These are phyloP conservation scores for Morpho helenor DNA, from an alignment of 2,888 invertebrate species.

Conservation along the genomic window DNA sequence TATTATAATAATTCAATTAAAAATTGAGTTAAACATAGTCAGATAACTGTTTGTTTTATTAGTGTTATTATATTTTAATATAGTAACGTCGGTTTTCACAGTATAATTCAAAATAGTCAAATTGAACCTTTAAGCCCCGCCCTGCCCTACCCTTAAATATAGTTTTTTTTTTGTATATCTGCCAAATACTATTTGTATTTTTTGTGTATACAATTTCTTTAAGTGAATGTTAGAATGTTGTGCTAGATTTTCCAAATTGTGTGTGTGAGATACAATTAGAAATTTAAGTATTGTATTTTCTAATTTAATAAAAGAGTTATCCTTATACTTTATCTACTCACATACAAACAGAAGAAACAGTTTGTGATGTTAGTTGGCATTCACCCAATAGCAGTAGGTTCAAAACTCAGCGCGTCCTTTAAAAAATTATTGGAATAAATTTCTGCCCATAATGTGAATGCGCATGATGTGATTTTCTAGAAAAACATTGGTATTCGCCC, in stretches of 20 bases:
- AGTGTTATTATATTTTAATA: neutral
- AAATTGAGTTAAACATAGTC: slow-evolving; percentile 9
- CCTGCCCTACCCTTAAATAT: neutral
- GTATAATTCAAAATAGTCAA: slow-evolving; percentile 1
- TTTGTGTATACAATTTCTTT: too few relatives aligned
- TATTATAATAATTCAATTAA: slow-evolving; percentile 8
- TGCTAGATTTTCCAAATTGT: neutral
- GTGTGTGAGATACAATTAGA: slow-evolving; percentile 6
- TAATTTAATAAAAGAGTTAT: slow-evolving; percentile 14
- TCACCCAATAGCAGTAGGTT: too few relatives aligned
- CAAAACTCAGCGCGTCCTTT: too few relatives aligned
- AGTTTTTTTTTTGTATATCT: neutral
- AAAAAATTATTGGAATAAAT: too few relatives aligned
- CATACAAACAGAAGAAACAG: too few relatives aligned
- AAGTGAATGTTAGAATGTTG: too few relatives aligned
- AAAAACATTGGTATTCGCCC: too few relatives aligned
- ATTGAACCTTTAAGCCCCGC: slow-evolving; percentile 1
- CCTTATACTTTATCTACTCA: slow-evolving; percentile 1
- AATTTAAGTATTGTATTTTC: slow-evolving; percentile 16
- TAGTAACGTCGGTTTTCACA: neutral
- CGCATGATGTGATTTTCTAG: too few relatives aligned
- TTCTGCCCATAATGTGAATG: too few relatives aligned
- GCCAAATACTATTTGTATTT: too few relatives aligned
- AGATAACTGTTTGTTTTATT: slow-evolving; percentile 6
- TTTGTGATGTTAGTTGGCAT: too few relatives aligned